Conservation (phyloP, 1,140 invertebrate species). For the Drosophila paulistorum region DNA sequence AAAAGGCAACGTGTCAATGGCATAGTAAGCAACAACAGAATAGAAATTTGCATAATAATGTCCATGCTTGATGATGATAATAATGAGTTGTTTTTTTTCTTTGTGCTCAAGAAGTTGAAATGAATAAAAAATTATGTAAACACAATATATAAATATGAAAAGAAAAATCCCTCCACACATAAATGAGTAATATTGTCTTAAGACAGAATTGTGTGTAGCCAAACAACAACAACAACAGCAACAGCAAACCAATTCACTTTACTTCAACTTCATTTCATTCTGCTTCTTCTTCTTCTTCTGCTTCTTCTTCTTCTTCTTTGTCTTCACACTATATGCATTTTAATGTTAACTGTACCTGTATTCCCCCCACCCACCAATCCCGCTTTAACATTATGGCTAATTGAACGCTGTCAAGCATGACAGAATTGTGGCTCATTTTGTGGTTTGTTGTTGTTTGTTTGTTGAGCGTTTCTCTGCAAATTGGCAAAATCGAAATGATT, state of each 20-base stretch:
- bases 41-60: conserved; percentile 72
- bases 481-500: background rate
- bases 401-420: conserved; percentile 40
- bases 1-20: conserved; percentile 55
- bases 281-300: background rate
- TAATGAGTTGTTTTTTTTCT: conserved; percentile 12
- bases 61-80: conserved; percentile 26
- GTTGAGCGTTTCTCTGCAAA: background rate
- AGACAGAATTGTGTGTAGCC: conserved; percentile 7
- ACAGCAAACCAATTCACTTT: background rate
- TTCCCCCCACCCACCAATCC: background rate
- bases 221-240: background rate
- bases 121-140: conserved; percentile 68
- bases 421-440: conserved; percentile 19
- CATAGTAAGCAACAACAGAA: conserved; percentile 35
- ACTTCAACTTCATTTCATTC: background rate
- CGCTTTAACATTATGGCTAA: conserved; percentile 2
- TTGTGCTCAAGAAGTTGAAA: conserved; percentile 51
- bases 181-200: conserved; percentile 70
- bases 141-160: conserved; percentile 46
- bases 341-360: conserved; percentile 19
- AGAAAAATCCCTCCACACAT: conserved; percentile 39
- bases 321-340: conserved; percentile 15
- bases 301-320: background rate
- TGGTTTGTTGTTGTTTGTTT: background rate